Conservation (phyloP, 2,797 vertebrate species). For the Cygnus olor region DNA sequence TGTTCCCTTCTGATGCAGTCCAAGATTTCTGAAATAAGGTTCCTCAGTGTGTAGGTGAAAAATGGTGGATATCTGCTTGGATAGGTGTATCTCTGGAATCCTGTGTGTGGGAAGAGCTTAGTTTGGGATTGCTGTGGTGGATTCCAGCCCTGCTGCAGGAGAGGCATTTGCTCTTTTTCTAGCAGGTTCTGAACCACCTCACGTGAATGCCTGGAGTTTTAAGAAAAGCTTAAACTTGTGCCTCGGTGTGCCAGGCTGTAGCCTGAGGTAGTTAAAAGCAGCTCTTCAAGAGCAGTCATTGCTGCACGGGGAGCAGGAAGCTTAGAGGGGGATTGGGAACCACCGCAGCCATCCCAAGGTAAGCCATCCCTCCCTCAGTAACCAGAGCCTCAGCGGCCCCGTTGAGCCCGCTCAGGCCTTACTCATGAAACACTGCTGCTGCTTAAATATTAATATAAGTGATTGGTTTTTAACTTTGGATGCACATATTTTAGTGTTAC, state of each 20-base stretch:
- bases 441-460: neutral
- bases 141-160: neutral
- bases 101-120: neutral
- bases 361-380: neutral
- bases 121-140: neutral
- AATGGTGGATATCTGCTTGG: neutral
- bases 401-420: fast-evolving
- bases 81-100: fast-evolving
- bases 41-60: neutral
- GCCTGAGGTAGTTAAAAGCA: neutral
- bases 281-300: neutral
- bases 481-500: neutral
- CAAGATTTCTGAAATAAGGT: neutral
- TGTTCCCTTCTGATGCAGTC: neutral
- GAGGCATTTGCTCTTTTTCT: neutral
- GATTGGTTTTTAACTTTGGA: neutral
- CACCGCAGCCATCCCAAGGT: neutral
- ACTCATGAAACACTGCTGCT: neutral
- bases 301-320: neutral
- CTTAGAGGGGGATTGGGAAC: neutral
- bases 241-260: neutral
- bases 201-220: fast-evolving
- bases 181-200: neutral
- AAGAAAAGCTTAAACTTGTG: neutral
- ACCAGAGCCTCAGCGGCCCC: fast-evolving